Percentiles rank a stretch among this genome's conserved stretches.
Conservation (phyloP, 2,888 invertebrate genomes). For the Luperina nickerlii region DNA sequence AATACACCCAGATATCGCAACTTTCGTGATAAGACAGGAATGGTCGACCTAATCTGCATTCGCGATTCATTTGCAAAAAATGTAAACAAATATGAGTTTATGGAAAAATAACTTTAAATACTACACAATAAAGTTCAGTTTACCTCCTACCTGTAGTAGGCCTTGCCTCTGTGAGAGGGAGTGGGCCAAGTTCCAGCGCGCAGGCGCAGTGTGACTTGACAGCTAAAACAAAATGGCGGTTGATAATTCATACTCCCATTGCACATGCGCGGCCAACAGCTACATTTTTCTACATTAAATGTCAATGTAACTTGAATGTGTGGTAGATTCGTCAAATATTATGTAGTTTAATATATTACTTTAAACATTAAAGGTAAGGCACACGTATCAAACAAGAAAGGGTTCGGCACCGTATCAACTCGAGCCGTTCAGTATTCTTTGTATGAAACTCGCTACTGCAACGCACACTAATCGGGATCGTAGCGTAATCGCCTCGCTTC, state of each 20-base stretch:
- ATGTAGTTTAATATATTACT: conserved; percentile 7
- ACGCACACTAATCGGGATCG: no score
- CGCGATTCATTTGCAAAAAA: no score
- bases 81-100: no score
- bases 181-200: neutral
- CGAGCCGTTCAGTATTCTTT: no score
- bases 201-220: neutral
- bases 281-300: conserved; percentile 3
- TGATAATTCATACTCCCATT: neutral
- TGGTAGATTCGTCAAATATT: conserved; percentile 20
- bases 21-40: neutral
- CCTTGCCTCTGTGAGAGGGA: neutral
- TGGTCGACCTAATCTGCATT: neutral
- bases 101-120: no score
- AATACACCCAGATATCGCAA: neutral
- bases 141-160: no score
- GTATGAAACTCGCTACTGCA: no score
- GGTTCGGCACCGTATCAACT: no score
- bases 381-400: no score
- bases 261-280: neutral
- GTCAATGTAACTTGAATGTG: conserved; percentile 20
- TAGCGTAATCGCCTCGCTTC: no score
- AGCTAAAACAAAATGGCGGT: conserved; percentile 17
- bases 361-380: conserved; percentile 4
- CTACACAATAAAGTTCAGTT: no score